These are phyloP conservation scores for Pachycephala philippinensis DNA, from an alignment of 2,113 vertebrate species.

Conservation along the genomic window DNA sequence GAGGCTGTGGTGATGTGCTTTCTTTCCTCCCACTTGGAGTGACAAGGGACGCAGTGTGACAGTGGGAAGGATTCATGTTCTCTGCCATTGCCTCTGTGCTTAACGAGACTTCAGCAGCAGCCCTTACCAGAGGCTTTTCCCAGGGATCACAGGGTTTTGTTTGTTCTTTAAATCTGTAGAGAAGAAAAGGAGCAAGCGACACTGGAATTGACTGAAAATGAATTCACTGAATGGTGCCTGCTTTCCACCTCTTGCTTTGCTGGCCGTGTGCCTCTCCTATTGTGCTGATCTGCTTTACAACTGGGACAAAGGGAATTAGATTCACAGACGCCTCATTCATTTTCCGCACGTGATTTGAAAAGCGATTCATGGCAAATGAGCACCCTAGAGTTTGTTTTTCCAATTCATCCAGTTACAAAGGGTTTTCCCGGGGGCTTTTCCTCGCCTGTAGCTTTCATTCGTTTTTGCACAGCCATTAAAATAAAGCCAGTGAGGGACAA, in stretches of 20 bases:
- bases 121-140: neutral
- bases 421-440: neutral
- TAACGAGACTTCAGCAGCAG: neutral
- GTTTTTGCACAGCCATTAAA: constrained; percentile 22
- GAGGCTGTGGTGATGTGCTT: neutral
- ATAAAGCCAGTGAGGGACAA: neutral
- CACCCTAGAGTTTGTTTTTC: constrained; percentile 36
- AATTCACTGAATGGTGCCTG: constrained; percentile 20
- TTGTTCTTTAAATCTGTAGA: constrained; percentile 24
- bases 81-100: neutral
- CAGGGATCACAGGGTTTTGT: neutral
- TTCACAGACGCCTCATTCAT: constrained; percentile 26
- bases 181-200: constrained; percentile 2
- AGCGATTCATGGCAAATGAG: constrained; percentile 8
- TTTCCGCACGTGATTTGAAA: constrained; percentile 27
- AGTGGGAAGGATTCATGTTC: neutral
- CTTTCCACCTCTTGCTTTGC: constrained; percentile 42
- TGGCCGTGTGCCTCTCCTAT: constrained; percentile 49
- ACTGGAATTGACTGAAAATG: constrained; percentile 10
- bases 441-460: neutral
- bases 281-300: constrained; percentile 36
- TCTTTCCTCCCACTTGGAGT: neutral
- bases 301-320: constrained; percentile 54
- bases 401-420: constrained; percentile 40
- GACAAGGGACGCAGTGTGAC: neutral